Evolutionary conservation across 2,888 invertebrate species (phyloP), one percentile per base, ranked within the genome.

Genomic region (Apodemia zela): DNA sequence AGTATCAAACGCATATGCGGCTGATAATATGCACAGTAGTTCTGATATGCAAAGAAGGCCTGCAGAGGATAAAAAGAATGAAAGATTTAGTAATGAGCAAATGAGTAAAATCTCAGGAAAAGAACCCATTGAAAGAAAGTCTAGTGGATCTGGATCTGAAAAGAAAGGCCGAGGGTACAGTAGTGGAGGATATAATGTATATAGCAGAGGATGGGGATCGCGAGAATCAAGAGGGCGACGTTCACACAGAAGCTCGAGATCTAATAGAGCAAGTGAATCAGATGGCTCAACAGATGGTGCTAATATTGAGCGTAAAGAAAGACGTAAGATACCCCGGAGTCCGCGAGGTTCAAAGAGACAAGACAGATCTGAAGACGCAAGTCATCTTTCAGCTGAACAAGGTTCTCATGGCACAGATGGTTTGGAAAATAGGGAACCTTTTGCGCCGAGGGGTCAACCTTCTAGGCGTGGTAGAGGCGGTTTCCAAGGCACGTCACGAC

Each of bases 361-460:
- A 4, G 94, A 94, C 21, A 92, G 93, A 67, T 92, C 93, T 69
- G 93, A 93, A 33, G 93, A 94, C 64, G 71, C 79, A 57, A 78
- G 74, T 73, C 78, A 80, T 51, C 66, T 70, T 25, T 69, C 73
- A 47, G 66, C 73, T 21, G 86, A 88, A 57, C 82, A 79, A 66
- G 68, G 74, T 8, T 68, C 72, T 57, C 69, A 73, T 35, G 63
- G 72, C 13, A 66, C 73, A 13, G 88, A 89, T 68, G 78, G 80
- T 17, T 72, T 93, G 81, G 87, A 89, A 77, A 90, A 89, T 69
- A 88, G 94, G 65, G 96, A 96, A 75, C 96, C 95, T 60, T 97
- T 97, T 84, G 95, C 96, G 1, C 97, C 97, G 0, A 93, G 97
- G 25, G 98, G 98, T 0, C 97, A 97, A 81, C 98, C 98, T 0